Conservation (phyloP, 2,888 invertebrate species). For the Drosophila anceps region DNA sequence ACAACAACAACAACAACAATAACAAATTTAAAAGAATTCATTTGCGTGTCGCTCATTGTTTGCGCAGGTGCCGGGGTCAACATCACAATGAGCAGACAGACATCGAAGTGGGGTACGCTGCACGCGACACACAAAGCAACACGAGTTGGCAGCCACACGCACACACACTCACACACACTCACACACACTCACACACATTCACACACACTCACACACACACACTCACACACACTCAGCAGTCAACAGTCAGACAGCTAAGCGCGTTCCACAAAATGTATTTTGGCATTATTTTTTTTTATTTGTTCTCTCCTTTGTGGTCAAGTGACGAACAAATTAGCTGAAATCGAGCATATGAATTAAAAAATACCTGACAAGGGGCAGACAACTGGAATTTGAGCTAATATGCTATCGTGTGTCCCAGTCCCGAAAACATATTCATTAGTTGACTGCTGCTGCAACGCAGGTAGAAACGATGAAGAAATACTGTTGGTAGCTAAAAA, state of each 20-base stretch:
- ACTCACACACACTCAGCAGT: not conserved
- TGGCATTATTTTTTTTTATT: slow-evolving; percentile 26
- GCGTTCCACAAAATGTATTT: slow-evolving; percentile 41
- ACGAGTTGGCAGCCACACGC: slow-evolving; percentile 15
- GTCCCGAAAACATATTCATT: slow-evolving; percentile 14
- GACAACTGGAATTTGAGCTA: slow-evolving; percentile 44
- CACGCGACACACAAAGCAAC: slow-evolving; percentile 27
- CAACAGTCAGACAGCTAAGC: slow-evolving; percentile 8
- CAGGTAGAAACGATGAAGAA: no score
- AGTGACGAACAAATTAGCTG: slow-evolving; percentile 76
- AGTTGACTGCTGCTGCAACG: not conserved
- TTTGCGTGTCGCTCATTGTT: slow-evolving; percentile 61
- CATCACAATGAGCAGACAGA: slow-evolving; percentile 17
- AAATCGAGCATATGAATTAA: slow-evolving; percentile 64
- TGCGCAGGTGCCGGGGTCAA: slow-evolving; percentile 49
- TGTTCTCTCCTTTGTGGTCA: slow-evolving; percentile 41
- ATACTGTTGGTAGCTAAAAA: not conserved
- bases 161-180: slow-evolving; percentile 3
- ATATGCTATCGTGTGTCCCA: slow-evolving; percentile 17
- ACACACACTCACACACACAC: not conserved
- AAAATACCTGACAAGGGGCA: slow-evolving; percentile 57
- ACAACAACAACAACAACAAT: slow-evolving; percentile 22
- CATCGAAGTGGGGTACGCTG: not conserved
- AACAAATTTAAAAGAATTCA: slow-evolving; percentile 32
- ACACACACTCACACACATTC: not conserved